Evolutionary conservation across 2,113 vertebrate species (phyloP), one percentile per base, ranked within the genome.

Genomic region (Pterophyllum scalare): DNA sequence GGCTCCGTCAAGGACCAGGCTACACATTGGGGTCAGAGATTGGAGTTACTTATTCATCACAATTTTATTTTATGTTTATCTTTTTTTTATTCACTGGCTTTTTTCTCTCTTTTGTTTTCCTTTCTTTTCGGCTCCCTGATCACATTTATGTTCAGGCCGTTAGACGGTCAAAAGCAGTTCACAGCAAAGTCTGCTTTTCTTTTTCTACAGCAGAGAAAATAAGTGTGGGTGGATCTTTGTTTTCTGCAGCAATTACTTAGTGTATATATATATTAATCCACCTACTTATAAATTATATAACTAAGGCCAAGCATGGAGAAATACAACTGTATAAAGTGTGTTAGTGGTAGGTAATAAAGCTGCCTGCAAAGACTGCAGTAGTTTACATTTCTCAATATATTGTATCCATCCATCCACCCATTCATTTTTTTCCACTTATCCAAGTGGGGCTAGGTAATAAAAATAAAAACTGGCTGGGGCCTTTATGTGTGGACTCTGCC

Each of bases 1-100:
- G 62, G 59, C 26, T 83, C 61, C 19, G 80, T 86, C 86, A 85
- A 88, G 88, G 86, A 79, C 83, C 57, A 10, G 82, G 82, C 75
- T 64, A 14, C 65, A 40, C 62, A 13, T 59, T 40, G 14, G 33
- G 80, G 22, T 26, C 77, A 75, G 61, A 46, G 65, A 40, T 19
- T 10, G 8, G 3, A 77, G 65, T 81, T 56, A 74, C 79, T 76
- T 77, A 88, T 88, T 84, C 70, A 59, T 77, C 49, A 28, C 1
- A 52, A 7, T 59, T 35, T 82, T 59, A 24, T 12, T 59, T 75
- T 61, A 28, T 76, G 20, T 83, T 64, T 83, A 4, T 60, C 0
- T 59, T 33, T 31, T 61, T 80, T 60, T 59, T 5, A 59, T 83
- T 75, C 38, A 43, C 19, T 67, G 15, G 58, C 13, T 78, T 28